These are phyloP conservation scores for Harpalus rufipes DNA, from an alignment of 2,888 invertebrate genomes.

Conservation along the genomic window DNA sequence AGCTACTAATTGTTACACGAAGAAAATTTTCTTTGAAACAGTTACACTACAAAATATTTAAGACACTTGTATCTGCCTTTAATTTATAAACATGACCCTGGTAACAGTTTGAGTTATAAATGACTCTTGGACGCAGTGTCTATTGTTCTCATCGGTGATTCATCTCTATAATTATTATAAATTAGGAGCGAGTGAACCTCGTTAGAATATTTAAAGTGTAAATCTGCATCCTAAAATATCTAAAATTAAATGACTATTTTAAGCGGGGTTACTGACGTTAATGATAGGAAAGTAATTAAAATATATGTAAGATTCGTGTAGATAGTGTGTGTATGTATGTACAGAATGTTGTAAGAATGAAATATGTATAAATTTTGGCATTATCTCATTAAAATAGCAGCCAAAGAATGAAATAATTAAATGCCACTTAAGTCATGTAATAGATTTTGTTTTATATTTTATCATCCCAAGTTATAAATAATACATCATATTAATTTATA, in stretches of 20 bases:
- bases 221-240: not conserved
- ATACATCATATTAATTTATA: not conserved
- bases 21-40: too few relatives aligned
- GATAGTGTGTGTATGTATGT: conserved; percentile 3
- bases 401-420: conserved; percentile 36
- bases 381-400: conserved; percentile 10
- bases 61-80: not conserved
- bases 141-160: not conserved
- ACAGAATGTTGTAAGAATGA: conserved; percentile 35
- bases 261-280: conserved; percentile 6
- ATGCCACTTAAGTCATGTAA: conserved; percentile 3
- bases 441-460: not conserved
- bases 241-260: conserved; percentile 20
- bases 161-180: conserved; percentile 13
- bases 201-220: not conserved
- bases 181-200: not conserved
- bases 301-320: not conserved
- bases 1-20: too few relatives aligned
- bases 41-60: not conserved
- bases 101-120: not conserved
- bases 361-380: conserved; percentile 28
- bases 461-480: not conserved
- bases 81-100: conserved; percentile 21
- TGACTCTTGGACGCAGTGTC: not conserved
- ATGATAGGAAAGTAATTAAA: conserved; percentile 14